Percentiles rank a stretch among this genome's conserved stretches.
phyloP scores from a whole-genome alignment of 2,888 invertebrate genomes.

The Heliconius ethilla region DNA sequence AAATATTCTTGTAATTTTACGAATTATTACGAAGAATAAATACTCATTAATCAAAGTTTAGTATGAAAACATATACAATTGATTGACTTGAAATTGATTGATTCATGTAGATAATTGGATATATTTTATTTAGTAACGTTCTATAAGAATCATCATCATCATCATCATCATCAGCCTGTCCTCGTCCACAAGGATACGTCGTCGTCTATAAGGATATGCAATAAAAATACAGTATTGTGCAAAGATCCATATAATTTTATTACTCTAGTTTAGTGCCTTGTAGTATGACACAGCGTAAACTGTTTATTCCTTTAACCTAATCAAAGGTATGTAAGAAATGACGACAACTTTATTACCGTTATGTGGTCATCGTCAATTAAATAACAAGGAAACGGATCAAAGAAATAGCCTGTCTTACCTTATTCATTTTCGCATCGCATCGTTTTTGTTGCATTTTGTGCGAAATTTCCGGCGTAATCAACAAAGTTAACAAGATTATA shows the following conservation, averaged over 20 bases:
- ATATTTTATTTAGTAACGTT: neutral
- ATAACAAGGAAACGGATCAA: neutral
- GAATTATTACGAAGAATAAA: neutral
- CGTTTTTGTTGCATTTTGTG: too few relatives aligned
- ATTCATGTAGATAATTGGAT: neutral
- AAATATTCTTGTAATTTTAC: neutral
- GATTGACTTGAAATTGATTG: neutral
- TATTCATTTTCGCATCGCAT: too few relatives aligned
- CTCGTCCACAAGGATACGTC: too few relatives aligned
- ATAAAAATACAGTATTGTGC: neutral
- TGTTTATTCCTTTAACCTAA: constrained; percentile 18
- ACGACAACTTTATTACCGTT: constrained; percentile 6
- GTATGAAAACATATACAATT: neutral
- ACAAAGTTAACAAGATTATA: too few relatives aligned
- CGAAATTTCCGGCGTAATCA: too few relatives aligned
- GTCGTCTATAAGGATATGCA: neutral
- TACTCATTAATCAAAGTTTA: too few relatives aligned
- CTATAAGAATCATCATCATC: neutral
- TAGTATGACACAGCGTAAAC: constrained; percentile 27
- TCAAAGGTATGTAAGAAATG: constrained; percentile 34
- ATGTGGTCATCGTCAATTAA: neutral
- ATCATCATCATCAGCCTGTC: too few relatives aligned
- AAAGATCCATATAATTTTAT: neutral
- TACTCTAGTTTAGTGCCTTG: constrained; percentile 13
- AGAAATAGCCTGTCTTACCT: too few relatives aligned